phyloP scores from a whole-genome alignment of 2,797 vertebrate species.

The Gobio occitaniae region DNA sequence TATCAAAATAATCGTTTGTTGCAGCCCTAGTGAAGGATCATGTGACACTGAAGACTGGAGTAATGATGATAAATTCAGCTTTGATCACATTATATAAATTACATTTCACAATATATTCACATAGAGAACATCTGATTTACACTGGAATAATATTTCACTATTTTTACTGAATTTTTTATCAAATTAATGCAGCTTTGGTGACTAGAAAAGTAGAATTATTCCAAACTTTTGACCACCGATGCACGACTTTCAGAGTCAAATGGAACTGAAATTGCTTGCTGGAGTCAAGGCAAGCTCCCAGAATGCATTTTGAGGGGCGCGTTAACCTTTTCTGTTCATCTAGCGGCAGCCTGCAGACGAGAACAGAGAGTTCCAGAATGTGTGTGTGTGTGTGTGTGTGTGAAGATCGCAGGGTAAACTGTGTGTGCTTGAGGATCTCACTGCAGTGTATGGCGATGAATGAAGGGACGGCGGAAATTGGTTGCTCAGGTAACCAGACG shows the following conservation, averaged over 20 bases:
- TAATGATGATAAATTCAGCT: background rate
- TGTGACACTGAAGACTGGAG: conserved; percentile 7
- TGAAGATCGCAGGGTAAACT: conserved; percentile 30
- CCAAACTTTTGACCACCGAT: background rate
- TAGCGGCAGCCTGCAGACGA: background rate
- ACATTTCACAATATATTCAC: background rate
- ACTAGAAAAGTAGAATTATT: background rate
- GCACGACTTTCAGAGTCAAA: background rate
- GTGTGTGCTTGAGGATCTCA: conserved; percentile 35
- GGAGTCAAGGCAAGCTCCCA: background rate
- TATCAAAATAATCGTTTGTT: too few species aligned
- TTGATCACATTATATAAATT: background rate
- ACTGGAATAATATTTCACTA: background rate
- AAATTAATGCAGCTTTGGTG: background rate
- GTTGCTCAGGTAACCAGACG: conserved; percentile 63
- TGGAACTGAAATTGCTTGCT: background rate
- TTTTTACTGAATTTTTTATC: background rate
- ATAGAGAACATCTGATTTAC: background rate
- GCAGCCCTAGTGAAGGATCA: background rate
- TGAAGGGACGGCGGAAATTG: conserved; percentile 39
- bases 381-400: conserved; percentile 6
- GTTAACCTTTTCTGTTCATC: background rate
- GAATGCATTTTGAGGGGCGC: background rate
- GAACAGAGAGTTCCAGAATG: conserved; percentile 23
- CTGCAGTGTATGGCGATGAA: conserved; percentile 52